These are phyloP conservation scores for Theocolax elegans DNA, from an alignment of 1,140 invertebrate species.

Conservation along the genomic window DNA sequence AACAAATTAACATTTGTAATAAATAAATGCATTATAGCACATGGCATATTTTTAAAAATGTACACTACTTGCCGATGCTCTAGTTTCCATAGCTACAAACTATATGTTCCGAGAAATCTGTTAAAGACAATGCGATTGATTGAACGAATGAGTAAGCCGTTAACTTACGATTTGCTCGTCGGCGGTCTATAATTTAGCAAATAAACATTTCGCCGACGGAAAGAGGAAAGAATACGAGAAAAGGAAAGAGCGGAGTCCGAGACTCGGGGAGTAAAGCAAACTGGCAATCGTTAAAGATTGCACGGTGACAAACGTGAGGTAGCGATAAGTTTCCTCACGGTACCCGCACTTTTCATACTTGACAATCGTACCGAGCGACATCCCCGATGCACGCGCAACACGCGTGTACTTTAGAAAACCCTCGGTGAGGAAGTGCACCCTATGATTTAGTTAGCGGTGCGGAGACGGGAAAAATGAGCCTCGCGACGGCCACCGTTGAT, in stretches of 20 bases:
- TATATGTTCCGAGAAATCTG: not conserved
- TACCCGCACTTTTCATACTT: not conserved
- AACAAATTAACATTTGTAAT: too few relatives aligned
- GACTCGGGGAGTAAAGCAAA: constrained; percentile 31
- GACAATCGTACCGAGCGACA: not conserved
- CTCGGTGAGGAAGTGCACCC: constrained; percentile 3
- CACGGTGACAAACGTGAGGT: not conserved
- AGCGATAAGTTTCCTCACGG: not conserved
- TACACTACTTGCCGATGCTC: too few relatives aligned
- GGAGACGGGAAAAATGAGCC: too few relatives aligned
- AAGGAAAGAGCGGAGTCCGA: not conserved
- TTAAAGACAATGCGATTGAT: not conserved
- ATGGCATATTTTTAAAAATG: too few relatives aligned
- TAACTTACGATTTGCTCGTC: not conserved
- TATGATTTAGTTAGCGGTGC: too few relatives aligned
- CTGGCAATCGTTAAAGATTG: constrained; percentile 28
- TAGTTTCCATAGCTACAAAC: too few relatives aligned
- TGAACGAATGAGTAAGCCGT: not conserved
- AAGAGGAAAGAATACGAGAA: not conserved
- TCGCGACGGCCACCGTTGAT: too few relatives aligned
- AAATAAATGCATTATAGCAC: too few relatives aligned
- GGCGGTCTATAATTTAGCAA: constrained; percentile 25
- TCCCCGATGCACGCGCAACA: too few relatives aligned
- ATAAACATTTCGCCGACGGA: not conserved
- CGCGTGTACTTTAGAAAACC: too few relatives aligned